These are phyloP conservation scores for Scotopteryx bipunctaria DNA, from an alignment of 2,888 invertebrate species.

Conservation along the genomic window DNA sequence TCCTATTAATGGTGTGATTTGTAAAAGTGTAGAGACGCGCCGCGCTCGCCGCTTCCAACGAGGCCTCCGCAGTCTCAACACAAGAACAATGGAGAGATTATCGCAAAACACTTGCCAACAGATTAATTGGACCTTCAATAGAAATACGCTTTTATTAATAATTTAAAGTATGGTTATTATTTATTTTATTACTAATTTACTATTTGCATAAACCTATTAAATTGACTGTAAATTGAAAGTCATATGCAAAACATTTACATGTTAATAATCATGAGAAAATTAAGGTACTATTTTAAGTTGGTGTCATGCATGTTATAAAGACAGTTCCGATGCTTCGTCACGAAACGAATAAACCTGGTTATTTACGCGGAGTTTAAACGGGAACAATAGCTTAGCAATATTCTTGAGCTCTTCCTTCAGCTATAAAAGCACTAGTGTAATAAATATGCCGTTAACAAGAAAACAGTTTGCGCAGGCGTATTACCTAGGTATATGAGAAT, in stretches of 20 bases:
- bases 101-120: conserved; percentile 33
- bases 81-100: conserved; percentile 44
- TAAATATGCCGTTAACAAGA: conserved; percentile 59
- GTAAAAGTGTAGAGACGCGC: conserved; percentile 1
- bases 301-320: conserved; percentile 27
- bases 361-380: conserved; percentile 39
- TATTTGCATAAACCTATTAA: no score
- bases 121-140: conserved; percentile 34
- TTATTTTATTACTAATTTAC: no score
- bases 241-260: conserved; percentile 21
- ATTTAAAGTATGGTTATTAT: no score
- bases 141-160: conserved; percentile 34
- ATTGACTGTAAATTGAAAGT: no score
- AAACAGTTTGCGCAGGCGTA: conserved; percentile 34
- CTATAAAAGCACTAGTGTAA: conserved; percentile 44
- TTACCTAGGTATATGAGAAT: neutral
- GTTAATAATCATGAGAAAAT: conserved; percentile 5
- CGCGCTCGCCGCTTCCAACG: conserved; percentile 19
- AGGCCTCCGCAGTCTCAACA: conserved; percentile 35
- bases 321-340: conserved; percentile 46
- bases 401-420: conserved; percentile 45
- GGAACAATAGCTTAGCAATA: conserved; percentile 42
- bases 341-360: conserved; percentile 47
- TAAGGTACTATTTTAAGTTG: conserved; percentile 16
- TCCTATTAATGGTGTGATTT: conserved; percentile 8